phyloP scores from a whole-genome alignment of 2,888 invertebrate species.

The Yponomeuta malinellus region DNA sequence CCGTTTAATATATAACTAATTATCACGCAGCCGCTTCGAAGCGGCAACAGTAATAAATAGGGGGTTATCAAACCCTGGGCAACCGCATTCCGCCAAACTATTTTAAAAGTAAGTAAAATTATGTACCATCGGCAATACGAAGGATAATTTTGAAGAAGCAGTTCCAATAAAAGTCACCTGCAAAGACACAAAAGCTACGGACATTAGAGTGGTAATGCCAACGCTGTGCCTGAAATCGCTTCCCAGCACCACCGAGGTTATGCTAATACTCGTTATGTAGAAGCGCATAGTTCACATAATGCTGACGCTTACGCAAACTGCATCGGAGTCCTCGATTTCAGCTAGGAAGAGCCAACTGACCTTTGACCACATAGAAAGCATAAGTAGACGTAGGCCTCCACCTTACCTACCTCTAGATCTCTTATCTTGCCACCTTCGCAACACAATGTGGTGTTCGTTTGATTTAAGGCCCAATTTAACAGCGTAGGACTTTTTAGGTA shows the following conservation, averaged over 20 bases:
- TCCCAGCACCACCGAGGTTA: background rate
- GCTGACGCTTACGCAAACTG: background rate
- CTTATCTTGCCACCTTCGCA: background rate
- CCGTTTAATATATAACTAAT: too few species aligned
- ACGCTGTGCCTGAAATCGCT: too few species aligned
- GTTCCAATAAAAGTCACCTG: too few species aligned
- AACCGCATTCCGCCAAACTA: too few species aligned
- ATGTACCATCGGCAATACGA: too few species aligned
- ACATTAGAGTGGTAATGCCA: too few species aligned
- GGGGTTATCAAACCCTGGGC: too few species aligned
- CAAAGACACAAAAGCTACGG: too few species aligned
- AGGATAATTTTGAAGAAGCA: too few species aligned
- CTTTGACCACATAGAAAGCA: slow-evolving; percentile 21
- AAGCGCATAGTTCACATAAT: background rate
- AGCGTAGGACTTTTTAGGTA: background rate
- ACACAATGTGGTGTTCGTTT: background rate
- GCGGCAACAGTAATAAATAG: too few species aligned
- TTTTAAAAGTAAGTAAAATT: too few species aligned
- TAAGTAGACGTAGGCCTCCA: background rate
- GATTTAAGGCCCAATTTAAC: background rate
- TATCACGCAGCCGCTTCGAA: too few species aligned
- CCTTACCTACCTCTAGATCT: background rate
- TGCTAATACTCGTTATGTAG: background rate
- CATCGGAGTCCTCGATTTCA: background rate
- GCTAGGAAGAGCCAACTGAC: slow-evolving; percentile 10